Conservation (phyloP, 1,140 invertebrate genomes). For the Mylabris phalerata region DNA sequence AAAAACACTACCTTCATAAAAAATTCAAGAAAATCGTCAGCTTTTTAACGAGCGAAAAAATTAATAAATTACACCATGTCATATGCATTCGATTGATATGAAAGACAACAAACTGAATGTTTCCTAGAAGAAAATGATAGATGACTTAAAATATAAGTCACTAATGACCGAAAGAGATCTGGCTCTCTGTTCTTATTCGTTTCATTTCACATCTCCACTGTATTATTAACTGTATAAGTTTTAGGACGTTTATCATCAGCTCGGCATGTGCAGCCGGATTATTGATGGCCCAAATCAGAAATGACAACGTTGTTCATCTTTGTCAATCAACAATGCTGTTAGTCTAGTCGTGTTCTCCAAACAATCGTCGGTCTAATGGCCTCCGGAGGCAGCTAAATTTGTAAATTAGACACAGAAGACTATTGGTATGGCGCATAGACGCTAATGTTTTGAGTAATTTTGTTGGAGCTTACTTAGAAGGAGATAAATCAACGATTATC, state of each 20-base stretch:
- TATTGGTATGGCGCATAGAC: not conserved
- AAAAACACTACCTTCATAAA: too few relatives aligned
- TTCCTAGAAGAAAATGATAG: conserved; percentile 30
- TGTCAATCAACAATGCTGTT: conserved; percentile 28
- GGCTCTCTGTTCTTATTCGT: conserved; percentile 18
- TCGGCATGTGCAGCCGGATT: conserved; percentile 27
- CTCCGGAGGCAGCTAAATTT: not conserved
- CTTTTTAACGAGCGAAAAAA: not conserved
- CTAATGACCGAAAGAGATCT: conserved; percentile 36
- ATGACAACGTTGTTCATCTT: conserved; percentile 38
- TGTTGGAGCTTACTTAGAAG: too few relatives aligned
- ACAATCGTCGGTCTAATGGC: conserved; percentile 14
- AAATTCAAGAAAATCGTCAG: too few relatives aligned
- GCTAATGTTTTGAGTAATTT: not conserved
- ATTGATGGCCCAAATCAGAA: conserved; percentile 38
- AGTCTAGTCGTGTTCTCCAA: too few relatives aligned
- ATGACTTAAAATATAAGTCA: conserved; percentile 35
- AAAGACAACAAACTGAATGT: conserved; percentile 8
- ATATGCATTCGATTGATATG: conserved; percentile 5
- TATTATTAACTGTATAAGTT: conserved; percentile 2
- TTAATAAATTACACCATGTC: conserved; percentile 6
- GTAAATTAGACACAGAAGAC: too few relatives aligned
- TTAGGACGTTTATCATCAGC: conserved; percentile 27
- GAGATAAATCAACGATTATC: too few relatives aligned
- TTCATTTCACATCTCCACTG: conserved; percentile 25